phyloP scores from a whole-genome alignment of 2,888 invertebrate species.

The Petrophora chlorosata region DNA sequence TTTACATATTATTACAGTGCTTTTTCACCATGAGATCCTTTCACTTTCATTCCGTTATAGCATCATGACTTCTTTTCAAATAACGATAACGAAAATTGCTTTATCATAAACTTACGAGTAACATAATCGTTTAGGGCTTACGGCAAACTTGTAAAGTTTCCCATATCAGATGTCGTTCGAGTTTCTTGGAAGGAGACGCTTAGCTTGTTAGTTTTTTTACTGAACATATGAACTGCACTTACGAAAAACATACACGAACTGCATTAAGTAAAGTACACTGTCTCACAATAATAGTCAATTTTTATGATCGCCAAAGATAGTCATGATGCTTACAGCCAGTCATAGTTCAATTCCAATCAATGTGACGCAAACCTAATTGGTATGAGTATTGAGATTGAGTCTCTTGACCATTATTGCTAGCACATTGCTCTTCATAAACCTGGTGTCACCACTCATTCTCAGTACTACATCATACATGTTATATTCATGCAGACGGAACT shows the following conservation, averaged over 20 bases:
- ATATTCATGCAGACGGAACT: slow-evolving; percentile 61
- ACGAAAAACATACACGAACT: neutral
- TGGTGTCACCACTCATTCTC: slow-evolving; percentile 13
- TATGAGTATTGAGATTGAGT: slow-evolving; percentile 36
- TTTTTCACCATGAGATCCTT: neutral
- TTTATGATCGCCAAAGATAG: slow-evolving; percentile 16
- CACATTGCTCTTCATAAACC: slow-evolving; percentile 53
- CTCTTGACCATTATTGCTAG: slow-evolving; percentile 43
- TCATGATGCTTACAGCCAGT: slow-evolving; percentile 3
- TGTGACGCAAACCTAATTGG: slow-evolving; percentile 43
- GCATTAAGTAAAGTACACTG: neutral
- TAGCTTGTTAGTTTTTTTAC: neutral
- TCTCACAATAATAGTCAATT: neutral
- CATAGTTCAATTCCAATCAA: slow-evolving; percentile 19
- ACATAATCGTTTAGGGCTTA: neutral
- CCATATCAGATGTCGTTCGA: slow-evolving; percentile 15
- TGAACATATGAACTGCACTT: neutral
- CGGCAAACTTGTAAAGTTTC: slow-evolving; percentile 17
- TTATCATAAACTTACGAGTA: neutral
- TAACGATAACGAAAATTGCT: neutral
- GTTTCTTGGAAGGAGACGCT: slow-evolving; percentile 4
- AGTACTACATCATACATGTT: too few species aligned
- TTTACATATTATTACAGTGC: neutral
- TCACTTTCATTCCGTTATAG: neutral
- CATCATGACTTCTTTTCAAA: neutral